Percentiles rank a stretch among this genome's conserved stretches.
These are phyloP conservation scores for Oreochromis aureus DNA, from an alignment of 2,113 vertebrate genomes.

Conservation along the genomic window DNA sequence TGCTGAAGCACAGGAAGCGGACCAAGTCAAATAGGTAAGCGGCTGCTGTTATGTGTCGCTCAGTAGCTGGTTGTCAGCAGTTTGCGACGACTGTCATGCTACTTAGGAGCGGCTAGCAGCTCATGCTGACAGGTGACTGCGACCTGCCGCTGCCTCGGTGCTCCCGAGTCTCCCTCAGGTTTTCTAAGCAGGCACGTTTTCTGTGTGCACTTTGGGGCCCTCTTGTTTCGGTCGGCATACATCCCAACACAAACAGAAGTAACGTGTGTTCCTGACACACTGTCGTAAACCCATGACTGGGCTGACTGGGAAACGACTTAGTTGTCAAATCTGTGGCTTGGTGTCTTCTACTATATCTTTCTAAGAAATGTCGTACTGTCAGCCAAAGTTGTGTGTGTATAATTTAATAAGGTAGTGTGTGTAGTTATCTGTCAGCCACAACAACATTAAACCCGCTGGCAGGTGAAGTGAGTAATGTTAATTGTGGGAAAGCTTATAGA, in stretches of 20 bases:
- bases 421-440: neutral
- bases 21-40: constrained; percentile 64
- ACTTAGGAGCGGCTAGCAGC: neutral
- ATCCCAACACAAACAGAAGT: neutral
- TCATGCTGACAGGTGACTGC: neutral
- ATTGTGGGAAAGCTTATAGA: neutral
- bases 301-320: neutral
- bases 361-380: neutral
- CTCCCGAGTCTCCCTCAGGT: neutral
- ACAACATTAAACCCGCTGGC: neutral
- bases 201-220: neutral
- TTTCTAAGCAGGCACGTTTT: neutral
- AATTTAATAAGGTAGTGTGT: neutral
- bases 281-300: no score
- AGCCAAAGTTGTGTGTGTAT: neutral
- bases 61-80: neutral
- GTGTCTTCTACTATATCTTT: neutral
- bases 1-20: constrained; percentile 72
- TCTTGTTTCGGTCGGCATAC: neutral
- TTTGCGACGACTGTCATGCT: neutral
- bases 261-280: neutral
- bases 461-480: neutral
- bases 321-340: neutral
- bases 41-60: neutral
- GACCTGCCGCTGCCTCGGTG: neutral